Evolutionary conservation across 2,797 vertebrate genomes (phyloP), one percentile per base, ranked within the genome.

Genomic region (Coilia nasus): DNA sequence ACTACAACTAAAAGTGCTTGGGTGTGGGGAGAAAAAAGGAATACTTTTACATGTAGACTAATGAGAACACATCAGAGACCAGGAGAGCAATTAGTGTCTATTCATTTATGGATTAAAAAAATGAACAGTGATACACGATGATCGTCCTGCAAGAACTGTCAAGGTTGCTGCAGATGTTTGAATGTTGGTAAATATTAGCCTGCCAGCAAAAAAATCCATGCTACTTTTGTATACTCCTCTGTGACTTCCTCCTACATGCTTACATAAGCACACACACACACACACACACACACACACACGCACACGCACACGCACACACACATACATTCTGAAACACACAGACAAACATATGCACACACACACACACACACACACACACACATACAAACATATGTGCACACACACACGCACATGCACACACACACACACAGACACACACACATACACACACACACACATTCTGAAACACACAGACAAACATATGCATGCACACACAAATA

Each of bases 251-350:
- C n/a, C n/a, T 6, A 71, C 64, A 71, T 71, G 28, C 25, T 71
- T 71, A 31, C 64, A 71, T 71, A 64, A 64, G 60, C n/a, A 25
- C 19, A 19, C 15, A 31, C 25, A 44, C 47, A 17, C 35, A 81
- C 83, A 1, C 62, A 25, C 31, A 56, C 81, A 71, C 35, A 64
- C 50, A 83, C 81, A n/a, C 47, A 28, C 47, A 56, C 81, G 59
- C 81, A 82, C 25, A 59, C 46, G 5, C 50, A 82, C 50, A 57
- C 31, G 46, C 17, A 83, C 59, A 83, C 21, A 64, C 25, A 46
- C 60, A 83, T 6, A 28, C 21, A 75, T 14, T 12, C 25, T 12
- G 1, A 64, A 23, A 75, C 67, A 44, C 23, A 31, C 71, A 78
- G 17, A 44, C 71, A 41, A 1, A 21, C 3, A 75, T 1, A 75